These are phyloP conservation scores for Lordiphosa andalusiaca DNA, from an alignment of 2,888 invertebrate genomes.

Conservation along the genomic window DNA sequence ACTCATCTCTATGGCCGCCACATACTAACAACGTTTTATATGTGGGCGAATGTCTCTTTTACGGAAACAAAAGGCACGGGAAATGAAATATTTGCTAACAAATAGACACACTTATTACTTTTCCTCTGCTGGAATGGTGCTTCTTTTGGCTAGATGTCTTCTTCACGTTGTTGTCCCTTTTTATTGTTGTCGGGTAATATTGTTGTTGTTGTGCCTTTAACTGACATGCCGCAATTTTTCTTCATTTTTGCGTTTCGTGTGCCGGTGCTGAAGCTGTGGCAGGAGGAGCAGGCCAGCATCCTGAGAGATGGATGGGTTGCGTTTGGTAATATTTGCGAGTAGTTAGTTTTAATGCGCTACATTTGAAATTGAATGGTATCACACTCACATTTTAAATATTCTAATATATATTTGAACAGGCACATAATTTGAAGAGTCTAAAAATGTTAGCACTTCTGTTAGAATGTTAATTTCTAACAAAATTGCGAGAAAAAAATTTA, in stretches of 20 bases:
- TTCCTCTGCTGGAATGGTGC: slow-evolving; percentile 61
- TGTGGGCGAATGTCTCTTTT: slow-evolving; percentile 8
- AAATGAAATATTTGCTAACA: slow-evolving; percentile 75
- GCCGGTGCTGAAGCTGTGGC: slow-evolving; percentile 8
- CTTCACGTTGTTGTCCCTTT: slow-evolving; percentile 60
- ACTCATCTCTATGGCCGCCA: slow-evolving; percentile 1
- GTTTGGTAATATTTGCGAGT: slow-evolving; percentile 66
- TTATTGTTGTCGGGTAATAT: slow-evolving; percentile 52
- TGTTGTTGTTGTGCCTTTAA: slow-evolving; percentile 57
- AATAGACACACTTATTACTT: slow-evolving; percentile 75
- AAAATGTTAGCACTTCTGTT: no score
- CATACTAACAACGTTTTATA: not conserved
- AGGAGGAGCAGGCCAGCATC: slow-evolving; percentile 11
- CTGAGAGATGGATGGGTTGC: slow-evolving; percentile 63
- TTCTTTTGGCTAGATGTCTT: slow-evolving; percentile 62
- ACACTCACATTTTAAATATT: no score
- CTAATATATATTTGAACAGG: no score
- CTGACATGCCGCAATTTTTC: slow-evolving; percentile 70
- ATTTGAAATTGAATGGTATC: slow-evolving; percentile 13
- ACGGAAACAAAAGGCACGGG: slow-evolving; percentile 57
- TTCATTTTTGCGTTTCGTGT: slow-evolving; percentile 51
- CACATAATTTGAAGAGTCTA: no score
- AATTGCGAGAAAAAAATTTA: no score
- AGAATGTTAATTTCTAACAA: no score
- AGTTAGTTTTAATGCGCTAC: slow-evolving; percentile 69